A percentile compares a stretch with the other conserved stretches of the same genome.
These are phyloP conservation scores for Pterois miles DNA, from an alignment of 2,797 vertebrate species.

Conservation along the genomic window DNA sequence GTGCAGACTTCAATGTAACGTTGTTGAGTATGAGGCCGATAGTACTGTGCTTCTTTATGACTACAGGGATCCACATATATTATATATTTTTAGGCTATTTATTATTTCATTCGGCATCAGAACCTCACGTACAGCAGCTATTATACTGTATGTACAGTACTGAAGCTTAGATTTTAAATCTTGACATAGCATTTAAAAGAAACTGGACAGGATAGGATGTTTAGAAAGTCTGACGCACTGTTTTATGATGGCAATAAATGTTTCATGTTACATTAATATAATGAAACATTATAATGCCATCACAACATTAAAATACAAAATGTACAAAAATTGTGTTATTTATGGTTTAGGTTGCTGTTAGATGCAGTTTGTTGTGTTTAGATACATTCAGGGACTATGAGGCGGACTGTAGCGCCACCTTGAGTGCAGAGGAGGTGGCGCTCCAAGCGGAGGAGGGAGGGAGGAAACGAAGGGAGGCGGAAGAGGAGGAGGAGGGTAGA, in stretches of 20 bases:
- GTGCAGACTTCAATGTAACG: background rate
- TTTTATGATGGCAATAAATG: constrained; percentile 7
- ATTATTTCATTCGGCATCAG: background rate
- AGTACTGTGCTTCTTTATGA: background rate
- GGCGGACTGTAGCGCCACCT: constrained; percentile 74
- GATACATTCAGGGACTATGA: constrained; percentile 80
- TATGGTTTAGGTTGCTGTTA: constrained; percentile 22
- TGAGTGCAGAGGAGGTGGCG: constrained; percentile 68
- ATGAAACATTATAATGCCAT: constrained; percentile 2
- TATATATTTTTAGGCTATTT: background rate
- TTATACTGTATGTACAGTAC: background rate
- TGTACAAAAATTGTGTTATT: background rate
- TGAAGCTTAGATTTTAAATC: background rate
- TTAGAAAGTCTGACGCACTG: background rate
- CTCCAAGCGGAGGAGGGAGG: constrained; percentile 65
- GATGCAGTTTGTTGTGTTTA: constrained; percentile 67
- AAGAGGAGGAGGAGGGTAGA: constrained; percentile 76
- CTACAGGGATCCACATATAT: no score
- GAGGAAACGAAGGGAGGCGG: constrained; percentile 56
- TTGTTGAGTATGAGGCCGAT: background rate
- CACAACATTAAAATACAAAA: background rate
- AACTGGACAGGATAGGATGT: background rate
- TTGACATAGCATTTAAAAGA: background rate
- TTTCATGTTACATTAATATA: background rate
- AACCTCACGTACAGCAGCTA: background rate